phyloP scores from a whole-genome alignment of 2,797 vertebrate species.

The Harpagifer antarcticus region DNA sequence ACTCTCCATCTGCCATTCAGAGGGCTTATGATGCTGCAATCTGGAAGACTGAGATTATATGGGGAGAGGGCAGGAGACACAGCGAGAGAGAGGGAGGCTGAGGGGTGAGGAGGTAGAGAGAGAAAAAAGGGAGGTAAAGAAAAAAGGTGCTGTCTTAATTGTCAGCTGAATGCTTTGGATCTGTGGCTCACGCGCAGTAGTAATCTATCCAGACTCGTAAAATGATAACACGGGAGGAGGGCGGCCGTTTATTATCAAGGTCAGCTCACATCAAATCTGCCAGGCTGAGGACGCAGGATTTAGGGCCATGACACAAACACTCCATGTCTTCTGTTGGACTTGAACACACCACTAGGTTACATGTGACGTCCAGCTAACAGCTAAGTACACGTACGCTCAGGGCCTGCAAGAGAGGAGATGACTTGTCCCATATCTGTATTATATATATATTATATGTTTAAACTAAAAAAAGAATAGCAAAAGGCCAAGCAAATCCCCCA shows the following conservation, averaged over 20 bases:
- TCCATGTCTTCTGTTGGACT: not conserved
- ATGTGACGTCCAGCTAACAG: not conserved
- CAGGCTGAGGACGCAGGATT: not conserved
- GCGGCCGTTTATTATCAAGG: constrained; percentile 6
- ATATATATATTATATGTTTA: not conserved
- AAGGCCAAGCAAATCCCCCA: not conserved
- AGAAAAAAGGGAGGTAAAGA: constrained; percentile 25
- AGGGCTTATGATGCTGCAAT: constrained; percentile 70
- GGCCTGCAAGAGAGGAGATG: not conserved
- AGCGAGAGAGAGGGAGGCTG: constrained; percentile 48
- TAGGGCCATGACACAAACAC: not conserved
- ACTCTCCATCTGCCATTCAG: constrained; percentile 76
- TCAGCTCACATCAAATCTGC: constrained; percentile 13
- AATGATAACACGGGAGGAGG: constrained; percentile 14
- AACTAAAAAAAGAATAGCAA: not conserved
- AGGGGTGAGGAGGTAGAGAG: constrained; percentile 46
- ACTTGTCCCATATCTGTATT: not conserved
- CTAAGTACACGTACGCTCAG: not conserved
- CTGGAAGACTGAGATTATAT: constrained; percentile 70
- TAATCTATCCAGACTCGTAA: constrained; percentile 31
- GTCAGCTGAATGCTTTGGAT: constrained; percentile 37
- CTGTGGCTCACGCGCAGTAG: constrained; percentile 14
- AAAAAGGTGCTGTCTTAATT: constrained; percentile 36
- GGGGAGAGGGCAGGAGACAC: constrained; percentile 56
- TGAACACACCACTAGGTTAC: not conserved